Percentiles rank a stretch among this genome's conserved stretches.
Conservation (phyloP, 2,888 invertebrate species). For the Pandemis cinnamomeana region DNA sequence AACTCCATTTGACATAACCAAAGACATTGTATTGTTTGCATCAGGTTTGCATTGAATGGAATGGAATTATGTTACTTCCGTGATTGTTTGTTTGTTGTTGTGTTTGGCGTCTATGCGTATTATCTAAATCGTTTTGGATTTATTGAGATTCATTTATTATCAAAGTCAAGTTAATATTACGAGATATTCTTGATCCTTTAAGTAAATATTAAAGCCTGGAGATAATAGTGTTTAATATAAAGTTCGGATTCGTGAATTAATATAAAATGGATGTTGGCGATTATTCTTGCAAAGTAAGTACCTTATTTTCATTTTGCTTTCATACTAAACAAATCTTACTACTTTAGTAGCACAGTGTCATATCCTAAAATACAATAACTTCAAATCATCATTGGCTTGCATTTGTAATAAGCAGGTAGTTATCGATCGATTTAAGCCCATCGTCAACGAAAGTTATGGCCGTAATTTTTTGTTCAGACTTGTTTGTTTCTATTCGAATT, state of each 20-base stretch:
- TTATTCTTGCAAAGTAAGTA: not conserved
- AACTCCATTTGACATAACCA: not conserved
- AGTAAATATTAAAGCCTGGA: not conserved
- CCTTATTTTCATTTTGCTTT: no score
- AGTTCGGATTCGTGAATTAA: not conserved
- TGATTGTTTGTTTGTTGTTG: slow-evolving; percentile 8
- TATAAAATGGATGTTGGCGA: slow-evolving; percentile 6
- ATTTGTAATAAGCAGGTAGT: not conserved
- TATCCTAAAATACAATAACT: not conserved
- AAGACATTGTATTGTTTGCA: not conserved
- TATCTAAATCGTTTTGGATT: not conserved
- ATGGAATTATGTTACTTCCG: not conserved
- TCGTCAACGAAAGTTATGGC: no score
- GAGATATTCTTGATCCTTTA: not conserved
- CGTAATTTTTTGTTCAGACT: not conserved
- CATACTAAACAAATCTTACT: no score
- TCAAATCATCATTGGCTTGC: no score
- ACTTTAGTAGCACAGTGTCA: not conserved
- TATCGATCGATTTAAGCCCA: not conserved
- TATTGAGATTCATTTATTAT: not conserved
- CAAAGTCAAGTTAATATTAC: not conserved
- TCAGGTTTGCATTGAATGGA: not conserved
- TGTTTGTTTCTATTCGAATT: no score
- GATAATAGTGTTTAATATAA: not conserved
- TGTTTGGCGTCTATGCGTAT: not conserved